These are phyloP conservation scores for Drosophila ogumai DNA, from an alignment of 1,140 invertebrate genomes.

Conservation along the genomic window DNA sequence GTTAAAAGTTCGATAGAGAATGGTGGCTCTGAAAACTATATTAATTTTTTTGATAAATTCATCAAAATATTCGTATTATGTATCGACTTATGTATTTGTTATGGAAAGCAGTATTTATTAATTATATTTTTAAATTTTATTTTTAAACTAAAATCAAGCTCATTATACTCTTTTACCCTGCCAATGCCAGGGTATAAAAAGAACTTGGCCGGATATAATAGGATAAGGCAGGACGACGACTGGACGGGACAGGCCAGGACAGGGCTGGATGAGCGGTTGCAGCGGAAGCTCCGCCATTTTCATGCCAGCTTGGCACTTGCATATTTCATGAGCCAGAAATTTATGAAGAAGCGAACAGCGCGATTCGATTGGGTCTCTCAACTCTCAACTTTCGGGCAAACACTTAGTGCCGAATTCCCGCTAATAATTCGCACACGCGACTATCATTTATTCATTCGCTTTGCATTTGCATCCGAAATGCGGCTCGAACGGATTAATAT, in stretches of 20 bases:
- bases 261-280: constrained; percentile 38
- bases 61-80: too few species aligned
- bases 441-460: constrained; percentile 65
- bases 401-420: constrained; percentile 28
- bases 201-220: constrained; percentile 61
- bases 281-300: constrained; percentile 71
- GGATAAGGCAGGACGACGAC: constrained; percentile 48
- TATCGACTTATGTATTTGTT: too few species aligned
- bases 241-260: constrained; percentile 11
- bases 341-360: constrained; percentile 38
- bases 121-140: too few species aligned
- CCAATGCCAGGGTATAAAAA: background rate
- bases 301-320: constrained; percentile 72
- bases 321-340: constrained; percentile 73
- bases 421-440: constrained; percentile 44
- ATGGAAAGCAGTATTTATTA: too few species aligned
- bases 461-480: constrained; percentile 49
- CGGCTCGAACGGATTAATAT: constrained; percentile 62
- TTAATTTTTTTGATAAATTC: too few species aligned
- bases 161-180: background rate
- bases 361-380: constrained; percentile 34
- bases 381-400: constrained; percentile 14
- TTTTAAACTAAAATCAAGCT: too few species aligned
- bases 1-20: too few species aligned
- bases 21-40: too few species aligned